Percentiles rank a stretch among this genome's conserved stretches.
phyloP scores from a whole-genome alignment of 1,140 invertebrate species.

The Lepidurus couesii region DNA sequence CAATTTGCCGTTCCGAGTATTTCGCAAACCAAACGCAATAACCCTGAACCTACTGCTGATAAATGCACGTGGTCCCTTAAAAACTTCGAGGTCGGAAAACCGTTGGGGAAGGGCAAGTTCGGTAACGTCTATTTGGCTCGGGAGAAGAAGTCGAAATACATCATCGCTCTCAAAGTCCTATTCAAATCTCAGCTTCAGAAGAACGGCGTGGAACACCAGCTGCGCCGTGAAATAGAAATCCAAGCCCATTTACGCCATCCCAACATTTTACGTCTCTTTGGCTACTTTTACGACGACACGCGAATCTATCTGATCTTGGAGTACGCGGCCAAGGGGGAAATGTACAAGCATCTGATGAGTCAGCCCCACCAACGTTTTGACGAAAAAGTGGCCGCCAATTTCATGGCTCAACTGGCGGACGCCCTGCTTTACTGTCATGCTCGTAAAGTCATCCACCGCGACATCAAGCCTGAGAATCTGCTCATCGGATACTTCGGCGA shows the following conservation, averaged over 20 bases:
- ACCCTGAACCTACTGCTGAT: neutral
- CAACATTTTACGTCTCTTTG: slow-evolving; percentile 57
- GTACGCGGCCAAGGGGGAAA: slow-evolving; percentile 57
- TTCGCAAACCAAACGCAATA: neutral
- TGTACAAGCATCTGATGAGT: slow-evolving; percentile 51
- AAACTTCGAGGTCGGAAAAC: slow-evolving; percentile 91
- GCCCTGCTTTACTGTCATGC: slow-evolving; percentile 90
- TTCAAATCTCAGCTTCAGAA: slow-evolving; percentile 88
- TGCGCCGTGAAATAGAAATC: slow-evolving; percentile 87
- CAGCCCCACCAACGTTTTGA: slow-evolving; percentile 41
- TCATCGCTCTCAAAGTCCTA: slow-evolving; percentile 91
- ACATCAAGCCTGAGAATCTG: slow-evolving; percentile 94
- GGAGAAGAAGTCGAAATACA: slow-evolving; percentile 84
- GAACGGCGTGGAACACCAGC: slow-evolving; percentile 85
- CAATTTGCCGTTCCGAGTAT: neutral
- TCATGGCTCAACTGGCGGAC: slow-evolving; percentile 77
- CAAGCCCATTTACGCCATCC: slow-evolving; percentile 72
- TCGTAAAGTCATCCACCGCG: slow-evolving; percentile 91
- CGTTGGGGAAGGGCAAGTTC: slow-evolving; percentile 96
- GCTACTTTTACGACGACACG: slow-evolving; percentile 59
- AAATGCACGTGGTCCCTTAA: slow-evolving; percentile 62
- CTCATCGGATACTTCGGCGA: slow-evolving; percentile 75
- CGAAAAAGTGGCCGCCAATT: slow-evolving; percentile 56
- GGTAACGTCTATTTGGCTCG: slow-evolving; percentile 95
- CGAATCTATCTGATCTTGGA: slow-evolving; percentile 59